Evolutionary conservation across 1,140 invertebrate genomes (phyloP).

Genomic region (Antheraea mylitta): DNA sequence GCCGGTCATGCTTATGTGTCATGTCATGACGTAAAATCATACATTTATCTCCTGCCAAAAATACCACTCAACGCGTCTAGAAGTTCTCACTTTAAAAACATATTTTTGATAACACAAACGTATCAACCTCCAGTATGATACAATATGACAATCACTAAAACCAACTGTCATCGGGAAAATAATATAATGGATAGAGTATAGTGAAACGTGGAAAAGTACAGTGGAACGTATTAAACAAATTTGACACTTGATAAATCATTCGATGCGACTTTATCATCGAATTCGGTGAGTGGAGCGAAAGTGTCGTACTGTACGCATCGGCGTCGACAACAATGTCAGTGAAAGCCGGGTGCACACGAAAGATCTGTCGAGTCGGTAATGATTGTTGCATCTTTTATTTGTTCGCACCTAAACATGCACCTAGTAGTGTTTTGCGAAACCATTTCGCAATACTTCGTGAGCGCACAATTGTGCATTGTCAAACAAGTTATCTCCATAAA

Average conservation of each 20-base stretch:
- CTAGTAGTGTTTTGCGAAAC: not conserved
- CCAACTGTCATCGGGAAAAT: no score
- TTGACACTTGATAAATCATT: not conserved
- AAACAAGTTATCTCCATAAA: slow-evolving; percentile 2
- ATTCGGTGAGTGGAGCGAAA: slow-evolving; percentile 18
- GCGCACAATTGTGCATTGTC: slow-evolving; percentile 5
- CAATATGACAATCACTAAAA: no score
- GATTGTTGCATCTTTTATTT: slow-evolving; percentile 18
- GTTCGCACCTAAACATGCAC: slow-evolving; percentile 20
- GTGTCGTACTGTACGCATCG: slow-evolving; percentile 21
- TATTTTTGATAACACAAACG: no score
- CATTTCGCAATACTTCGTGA: not conserved
- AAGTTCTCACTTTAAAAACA: no score
- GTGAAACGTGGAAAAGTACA: no score
- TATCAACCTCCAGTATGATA: no score
- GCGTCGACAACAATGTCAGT: slow-evolving; percentile 26
- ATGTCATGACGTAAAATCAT: no score
- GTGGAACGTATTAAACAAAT: not conserved
- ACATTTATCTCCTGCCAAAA: no score
- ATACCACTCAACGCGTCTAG: no score
- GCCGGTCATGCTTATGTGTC: no score
- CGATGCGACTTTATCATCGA: not conserved
- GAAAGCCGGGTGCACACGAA: slow-evolving; percentile 27
- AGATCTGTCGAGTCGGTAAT: slow-evolving; percentile 19
- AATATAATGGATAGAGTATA: no score